Evolutionary conservation across 2,113 vertebrate species (phyloP).

Genomic region (Scopus umbretta): DNA sequence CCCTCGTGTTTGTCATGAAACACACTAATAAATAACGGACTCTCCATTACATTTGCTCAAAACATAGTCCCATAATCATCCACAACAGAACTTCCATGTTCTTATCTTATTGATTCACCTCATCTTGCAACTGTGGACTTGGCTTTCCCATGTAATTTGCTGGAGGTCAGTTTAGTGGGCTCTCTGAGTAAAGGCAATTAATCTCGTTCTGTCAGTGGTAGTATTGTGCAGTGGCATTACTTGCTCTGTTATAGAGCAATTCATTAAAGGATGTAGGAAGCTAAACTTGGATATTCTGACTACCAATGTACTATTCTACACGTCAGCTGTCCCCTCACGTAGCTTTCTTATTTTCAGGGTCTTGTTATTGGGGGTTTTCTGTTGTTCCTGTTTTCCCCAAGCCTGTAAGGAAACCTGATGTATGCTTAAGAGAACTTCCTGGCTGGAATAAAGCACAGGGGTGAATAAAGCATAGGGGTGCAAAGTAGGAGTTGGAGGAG

Average conservation of each 20-base stretch:
- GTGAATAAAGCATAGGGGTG: neutral
- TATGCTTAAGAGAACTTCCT: neutral
- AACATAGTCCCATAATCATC: neutral
- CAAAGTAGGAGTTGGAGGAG: neutral
- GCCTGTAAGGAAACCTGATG: neutral
- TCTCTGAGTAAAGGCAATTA: neutral
- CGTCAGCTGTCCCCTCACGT: neutral
- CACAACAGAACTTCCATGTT: neutral
- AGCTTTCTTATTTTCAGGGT: neutral
- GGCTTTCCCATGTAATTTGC: neutral
- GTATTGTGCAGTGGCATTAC: neutral
- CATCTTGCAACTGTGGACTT: neutral
- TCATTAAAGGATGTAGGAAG: neutral
- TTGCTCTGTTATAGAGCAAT: neutral
- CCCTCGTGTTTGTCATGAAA: neutral
- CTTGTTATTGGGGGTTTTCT: neutral
- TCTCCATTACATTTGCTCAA: neutral
- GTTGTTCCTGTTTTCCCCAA: neutral
- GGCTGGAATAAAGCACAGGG: neutral
- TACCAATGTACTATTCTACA: neutral
- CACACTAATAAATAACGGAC: neutral
- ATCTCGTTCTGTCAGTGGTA: neutral
- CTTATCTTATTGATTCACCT: neutral
- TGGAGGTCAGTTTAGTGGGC: neutral
- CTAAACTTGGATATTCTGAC: neutral